These are phyloP conservation scores for Drosophila sp. DNA, from an alignment of 1,140 invertebrate species.

Conservation along the genomic window DNA sequence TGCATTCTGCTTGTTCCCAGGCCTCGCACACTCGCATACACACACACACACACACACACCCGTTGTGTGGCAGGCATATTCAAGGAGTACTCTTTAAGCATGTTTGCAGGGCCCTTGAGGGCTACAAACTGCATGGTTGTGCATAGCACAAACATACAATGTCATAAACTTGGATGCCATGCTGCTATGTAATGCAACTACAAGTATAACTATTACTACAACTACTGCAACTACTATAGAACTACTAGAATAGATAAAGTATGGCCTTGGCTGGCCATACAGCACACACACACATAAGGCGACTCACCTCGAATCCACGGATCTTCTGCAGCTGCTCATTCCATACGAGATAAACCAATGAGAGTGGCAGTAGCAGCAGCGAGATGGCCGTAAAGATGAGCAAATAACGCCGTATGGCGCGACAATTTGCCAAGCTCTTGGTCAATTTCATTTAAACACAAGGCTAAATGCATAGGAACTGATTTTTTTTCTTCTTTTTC, in stretches of 20 bases:
- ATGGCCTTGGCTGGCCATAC: conserved; percentile 16
- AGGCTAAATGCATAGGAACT: conserved; percentile 71
- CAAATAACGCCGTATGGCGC: conserved; percentile 81
- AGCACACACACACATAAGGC: not conserved
- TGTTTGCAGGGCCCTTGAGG: conserved; percentile 48
- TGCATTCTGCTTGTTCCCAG: conserved; percentile 51
- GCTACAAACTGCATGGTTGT: conserved; percentile 2
- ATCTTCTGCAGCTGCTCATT: conserved; percentile 82
- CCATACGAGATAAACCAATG: conserved; percentile 78
- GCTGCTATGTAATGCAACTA: not conserved
- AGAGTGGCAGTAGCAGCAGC: conserved; percentile 72
- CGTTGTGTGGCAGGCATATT: not conserved
- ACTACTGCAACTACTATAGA: not conserved
- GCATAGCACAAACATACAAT: not conserved
- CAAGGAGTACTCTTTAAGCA: conserved; percentile 2
- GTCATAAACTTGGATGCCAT: conserved; percentile 9
- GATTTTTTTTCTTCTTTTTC: conserved; percentile 39
- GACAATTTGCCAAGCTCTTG: conserved; percentile 77
- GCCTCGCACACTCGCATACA: conserved; percentile 1
- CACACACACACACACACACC: not conserved
- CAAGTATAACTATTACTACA: not conserved
- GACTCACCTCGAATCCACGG: conserved; percentile 82
- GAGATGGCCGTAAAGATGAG: conserved; percentile 80
- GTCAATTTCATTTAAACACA: conserved; percentile 81
- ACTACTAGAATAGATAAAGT: not conserved